Conservation (phyloP, 2,888 invertebrate genomes). For the Dicycla oo region DNA sequence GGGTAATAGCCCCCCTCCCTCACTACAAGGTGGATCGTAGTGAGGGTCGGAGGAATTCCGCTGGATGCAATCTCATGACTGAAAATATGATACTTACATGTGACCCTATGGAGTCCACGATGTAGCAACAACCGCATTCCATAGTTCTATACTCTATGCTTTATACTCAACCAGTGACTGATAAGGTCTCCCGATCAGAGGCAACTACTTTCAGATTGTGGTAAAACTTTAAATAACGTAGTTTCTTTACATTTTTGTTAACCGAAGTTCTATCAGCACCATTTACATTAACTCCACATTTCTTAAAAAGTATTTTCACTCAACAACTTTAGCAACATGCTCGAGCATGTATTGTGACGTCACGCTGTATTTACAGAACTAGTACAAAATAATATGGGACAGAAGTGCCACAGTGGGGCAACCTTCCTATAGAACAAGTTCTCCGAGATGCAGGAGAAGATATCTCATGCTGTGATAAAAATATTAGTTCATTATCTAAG, state of each 20-base stretch:
- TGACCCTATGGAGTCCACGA: neutral
- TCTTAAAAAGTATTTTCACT: constrained; percentile 44
- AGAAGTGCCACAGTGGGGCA: constrained; percentile 14
- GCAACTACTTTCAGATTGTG: neutral
- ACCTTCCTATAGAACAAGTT: neutral
- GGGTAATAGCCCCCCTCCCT: neutral
- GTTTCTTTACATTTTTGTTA: constrained; percentile 17
- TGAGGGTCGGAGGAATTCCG: neutral
- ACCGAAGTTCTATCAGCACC: constrained; percentile 2
- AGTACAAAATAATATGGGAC: neutral
- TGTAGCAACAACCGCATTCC: too few relatives aligned
- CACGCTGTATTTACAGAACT: constrained; percentile 26
- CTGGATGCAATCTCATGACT: neutral
- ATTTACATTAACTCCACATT: constrained; percentile 23
- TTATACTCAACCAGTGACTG: too few relatives aligned
- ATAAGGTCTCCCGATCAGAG: neutral
- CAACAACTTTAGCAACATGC: constrained; percentile 38
- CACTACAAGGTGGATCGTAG: neutral
- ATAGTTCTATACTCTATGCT: too few relatives aligned
- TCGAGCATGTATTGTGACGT: constrained; percentile 47
- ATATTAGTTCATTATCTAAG: constrained; percentile 27
- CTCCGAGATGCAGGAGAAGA: neutral
- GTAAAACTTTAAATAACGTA: constrained; percentile 19
- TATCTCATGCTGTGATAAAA: constrained; percentile 8
- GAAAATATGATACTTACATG: neutral